phyloP scores from a whole-genome alignment of 2,113 vertebrate species.

The Suncus etruscus region DNA sequence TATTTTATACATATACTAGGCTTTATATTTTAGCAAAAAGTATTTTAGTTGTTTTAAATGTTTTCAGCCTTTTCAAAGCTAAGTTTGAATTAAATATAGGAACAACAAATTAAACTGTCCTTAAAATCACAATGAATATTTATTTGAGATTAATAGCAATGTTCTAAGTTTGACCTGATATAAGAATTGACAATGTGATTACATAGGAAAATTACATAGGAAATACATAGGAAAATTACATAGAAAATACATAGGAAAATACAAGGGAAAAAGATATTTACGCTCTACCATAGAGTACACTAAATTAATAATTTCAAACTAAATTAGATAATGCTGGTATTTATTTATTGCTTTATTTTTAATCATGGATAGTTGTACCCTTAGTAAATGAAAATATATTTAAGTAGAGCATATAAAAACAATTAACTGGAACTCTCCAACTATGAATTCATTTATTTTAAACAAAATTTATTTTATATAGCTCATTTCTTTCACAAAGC shows the following conservation, averaged over 20 bases:
- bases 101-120: rapidly evolving
- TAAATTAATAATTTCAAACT: slow-evolving; percentile 36
- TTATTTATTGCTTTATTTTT: slow-evolving; percentile 32
- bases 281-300: background rate
- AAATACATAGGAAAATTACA: no score
- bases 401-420: background rate
- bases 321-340: background rate
- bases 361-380: background rate
- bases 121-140: background rate
- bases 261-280: background rate
- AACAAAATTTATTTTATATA: background rate
- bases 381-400: background rate
- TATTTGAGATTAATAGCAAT: background rate
- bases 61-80: background rate
- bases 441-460: slow-evolving; percentile 34
- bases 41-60: background rate
- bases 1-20: background rate
- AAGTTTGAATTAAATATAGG: background rate
- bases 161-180: background rate
- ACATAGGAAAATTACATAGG: no score
- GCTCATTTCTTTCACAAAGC: background rate
- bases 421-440: background rate
- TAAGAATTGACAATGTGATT: background rate
- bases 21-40: slow-evolving; percentile 1
- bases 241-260: no score